Conservation (phyloP, 1,140 invertebrate species). For the Ceratina calcarata region DNA sequence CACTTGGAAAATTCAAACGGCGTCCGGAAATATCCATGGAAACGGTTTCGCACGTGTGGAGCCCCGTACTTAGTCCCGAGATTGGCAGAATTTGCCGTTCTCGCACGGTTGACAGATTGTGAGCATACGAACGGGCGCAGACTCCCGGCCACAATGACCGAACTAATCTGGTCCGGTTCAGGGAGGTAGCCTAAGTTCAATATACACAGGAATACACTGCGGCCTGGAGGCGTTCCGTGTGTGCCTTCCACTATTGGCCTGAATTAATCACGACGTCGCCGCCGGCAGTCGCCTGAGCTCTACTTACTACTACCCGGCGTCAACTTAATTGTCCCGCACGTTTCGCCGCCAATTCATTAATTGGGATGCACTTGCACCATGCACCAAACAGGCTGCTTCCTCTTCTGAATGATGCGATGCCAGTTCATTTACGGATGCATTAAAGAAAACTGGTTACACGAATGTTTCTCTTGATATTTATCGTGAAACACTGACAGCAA, state of each 20-base stretch:
- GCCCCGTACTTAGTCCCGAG: conserved; percentile 35
- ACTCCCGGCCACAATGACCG: conserved; percentile 67
- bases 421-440: background rate
- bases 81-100: conserved; percentile 55
- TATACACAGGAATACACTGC: conserved; percentile 70
- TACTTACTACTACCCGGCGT: conserved; percentile 34
- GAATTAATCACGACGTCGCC: conserved; percentile 66
- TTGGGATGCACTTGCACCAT: conserved; percentile 33
- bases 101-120: conserved; percentile 68
- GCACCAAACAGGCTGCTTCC: background rate
- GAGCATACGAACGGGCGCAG: conserved; percentile 52
- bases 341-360: conserved; percentile 31
- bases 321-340: conserved; percentile 59
- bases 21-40: conserved; percentile 17
- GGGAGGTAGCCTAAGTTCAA: conserved; percentile 71
- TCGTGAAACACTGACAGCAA: too few species aligned
- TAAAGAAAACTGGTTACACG: too few species aligned
- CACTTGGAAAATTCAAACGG: conserved; percentile 37
- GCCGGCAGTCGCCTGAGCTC: conserved; percentile 17
- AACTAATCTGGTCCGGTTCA: conserved; percentile 72
- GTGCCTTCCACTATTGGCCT: conserved; percentile 66
- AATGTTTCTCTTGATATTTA: too few species aligned
- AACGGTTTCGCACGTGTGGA: conserved; percentile 45
- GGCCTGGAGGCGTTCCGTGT: conserved; percentile 60
- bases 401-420: background rate